Base-by-base conservation (phyloP, 2,797 vertebrate genomes). In the Accipiter minullus region DNA sequence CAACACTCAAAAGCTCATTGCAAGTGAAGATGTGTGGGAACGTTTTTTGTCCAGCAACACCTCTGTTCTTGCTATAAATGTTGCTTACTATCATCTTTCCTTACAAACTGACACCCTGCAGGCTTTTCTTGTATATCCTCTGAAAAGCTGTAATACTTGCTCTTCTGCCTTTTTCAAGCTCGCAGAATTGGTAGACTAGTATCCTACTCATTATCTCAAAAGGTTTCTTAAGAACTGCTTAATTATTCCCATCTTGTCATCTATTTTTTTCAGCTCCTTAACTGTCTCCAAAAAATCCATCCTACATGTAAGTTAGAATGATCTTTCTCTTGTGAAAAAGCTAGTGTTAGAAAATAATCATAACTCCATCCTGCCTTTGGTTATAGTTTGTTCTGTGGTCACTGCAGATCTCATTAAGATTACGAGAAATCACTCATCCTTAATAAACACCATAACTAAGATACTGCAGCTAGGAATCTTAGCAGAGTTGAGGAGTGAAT, bases 91-190 rank as follows among this genome's bases (percentile, higher is more conserved):
- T 81, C 32, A 21, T 87, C 25, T 92, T 89, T 91, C 55, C 27
- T 83, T 85, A 64, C 34, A 80, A 86, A 80, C 6, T 44, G 74
- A 68, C 71, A 83, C 36, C 80, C 48, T 67, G 67, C 59, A 64
- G 55, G 32, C 56, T 93, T 94, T 92, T 92, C 88, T 89, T 89
- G 67, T 60, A 50, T 32, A 42, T 82, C 40, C n/a, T 86, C 89
- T 85, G 83, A 94, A 92, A 90, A 90, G 83, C 48, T 82, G 74
- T 53, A 80, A 60, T 72, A 58, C 92, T 90, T 89, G 71, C 80
- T 90, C n/a, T 85, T 90, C 71, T 64, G 36, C 80, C 50, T 71
- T 68, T 60, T 67, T 63, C 63, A 73, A 76, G 52, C 12, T 23
- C 11, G 4, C 23, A 77, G 74, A 90, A 90, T 86, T 82, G 69